Base-by-base conservation (phyloP, 2,113 vertebrate genomes). In the Galbula dea region DNA sequence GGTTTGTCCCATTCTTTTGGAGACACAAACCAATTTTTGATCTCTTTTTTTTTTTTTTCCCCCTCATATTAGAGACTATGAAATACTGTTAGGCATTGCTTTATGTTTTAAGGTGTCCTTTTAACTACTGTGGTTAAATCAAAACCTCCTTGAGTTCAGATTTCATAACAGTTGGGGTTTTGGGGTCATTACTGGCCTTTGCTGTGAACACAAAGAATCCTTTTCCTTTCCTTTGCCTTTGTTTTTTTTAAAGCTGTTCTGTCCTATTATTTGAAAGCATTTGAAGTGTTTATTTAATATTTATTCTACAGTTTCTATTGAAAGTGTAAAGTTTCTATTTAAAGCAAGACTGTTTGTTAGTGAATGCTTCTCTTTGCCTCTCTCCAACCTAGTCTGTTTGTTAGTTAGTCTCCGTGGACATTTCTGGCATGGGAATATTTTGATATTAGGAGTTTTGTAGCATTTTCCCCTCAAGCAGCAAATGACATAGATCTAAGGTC, bases 361-460 rank as follows among this genome's bases (percentile, higher is more conserved):
- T 93, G 90, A 88, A 87, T 83, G 93, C 96, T 96, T 92, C 80
- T 96, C 86, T 89, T 65, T 90, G 87, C 88, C 79, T 94, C 79
- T 94, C 85, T 77, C 82, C 92, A 89, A 80, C 95, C 79, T 95
- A 84, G 82, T 92, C 94, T 67, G 45, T n/a, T n/a, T n/a, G n/a
- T n/a, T n/a, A n/a, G n/a, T 93, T 95, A 94, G 74, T 96, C 88
- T 95, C 94, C 79, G 72, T 89, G 83, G 82, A 94, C 95, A 91
- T 89, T 94, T 88, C 92, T 90, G 90, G 94, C 94, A 95, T 96
- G 91, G 95, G 78, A 93, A 97, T 92, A 95, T 93, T 96, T 96
- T 95, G 86, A 88, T 86, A 86, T 94, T 94, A 94, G 93, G 88
- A 80, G 74, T 96, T 97, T 93, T 93, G 72, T 87, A 93, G 69